Evolutionary conservation across 2,888 invertebrate genomes (phyloP).

Genomic region (Eupeodes luniger): DNA sequence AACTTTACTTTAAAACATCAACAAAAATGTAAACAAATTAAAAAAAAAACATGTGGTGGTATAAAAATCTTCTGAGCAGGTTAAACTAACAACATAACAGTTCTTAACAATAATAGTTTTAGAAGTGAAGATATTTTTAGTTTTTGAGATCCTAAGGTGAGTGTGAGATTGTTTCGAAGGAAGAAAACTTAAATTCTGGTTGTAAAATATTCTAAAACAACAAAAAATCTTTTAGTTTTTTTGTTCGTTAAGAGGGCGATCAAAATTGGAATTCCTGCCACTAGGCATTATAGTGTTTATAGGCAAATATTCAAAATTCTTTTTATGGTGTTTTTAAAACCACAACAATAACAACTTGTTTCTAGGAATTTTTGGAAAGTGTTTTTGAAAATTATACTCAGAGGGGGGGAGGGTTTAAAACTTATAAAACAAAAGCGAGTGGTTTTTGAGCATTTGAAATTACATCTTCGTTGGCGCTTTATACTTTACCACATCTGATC

Average conservation of each 20-base stretch:
- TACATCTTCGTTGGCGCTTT: no score
- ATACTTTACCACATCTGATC: no score
- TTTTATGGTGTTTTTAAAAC: not conserved
- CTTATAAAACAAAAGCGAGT: no score
- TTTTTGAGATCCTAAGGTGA: not conserved
- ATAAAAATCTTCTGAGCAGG: constrained; percentile 25
- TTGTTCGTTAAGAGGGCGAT: not conserved
- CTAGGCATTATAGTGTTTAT: constrained; percentile 6
- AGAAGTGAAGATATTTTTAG: constrained; percentile 8
- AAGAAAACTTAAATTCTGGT: not conserved
- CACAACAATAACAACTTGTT: constrained; percentile 21
- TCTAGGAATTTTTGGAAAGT: not conserved
- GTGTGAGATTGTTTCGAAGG: not conserved
- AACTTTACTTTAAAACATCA: constrained; percentile 10
- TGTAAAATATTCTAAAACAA: not conserved
- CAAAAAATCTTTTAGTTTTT: not conserved
- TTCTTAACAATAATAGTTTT: not conserved
- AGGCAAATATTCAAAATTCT: not conserved
- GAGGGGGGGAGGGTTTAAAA: no score
- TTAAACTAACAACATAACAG: constrained; percentile 16
- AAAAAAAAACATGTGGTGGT: not conserved
- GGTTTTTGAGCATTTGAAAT: no score
- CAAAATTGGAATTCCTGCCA: not conserved
- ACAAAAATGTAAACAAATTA: constrained; percentile 60
- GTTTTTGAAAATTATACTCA: no score